Conservation (phyloP, 2,113 vertebrate genomes). For the Brachyistius frenatus region DNA sequence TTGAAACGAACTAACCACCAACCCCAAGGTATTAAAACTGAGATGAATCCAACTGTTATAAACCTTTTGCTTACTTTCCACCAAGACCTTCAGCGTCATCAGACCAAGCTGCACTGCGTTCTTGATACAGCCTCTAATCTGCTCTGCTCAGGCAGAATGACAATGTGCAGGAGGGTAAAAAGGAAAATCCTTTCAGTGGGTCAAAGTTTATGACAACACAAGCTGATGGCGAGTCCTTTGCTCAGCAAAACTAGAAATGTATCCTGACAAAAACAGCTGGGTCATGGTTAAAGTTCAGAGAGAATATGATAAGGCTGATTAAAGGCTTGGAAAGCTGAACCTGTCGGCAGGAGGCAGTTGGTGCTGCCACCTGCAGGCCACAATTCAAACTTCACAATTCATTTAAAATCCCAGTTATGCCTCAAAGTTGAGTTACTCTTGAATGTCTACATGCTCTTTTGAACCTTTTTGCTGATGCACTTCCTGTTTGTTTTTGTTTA, state of each 20-base stretch:
- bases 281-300: conserved; percentile 6
- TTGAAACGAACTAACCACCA: not conserved
- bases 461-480: too few relatives aligned
- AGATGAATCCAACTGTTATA: too few relatives aligned
- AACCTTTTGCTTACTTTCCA: not conserved
- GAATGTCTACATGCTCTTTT: too few relatives aligned
- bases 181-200: not conserved
- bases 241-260: not conserved
- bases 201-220: conserved; percentile 34
- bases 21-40: not conserved
- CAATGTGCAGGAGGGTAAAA: not conserved
- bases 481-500: too few relatives aligned
- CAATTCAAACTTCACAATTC: not conserved
- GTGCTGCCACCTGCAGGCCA: conserved; percentile 43
- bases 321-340: not conserved
- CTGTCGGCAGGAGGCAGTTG: not conserved
- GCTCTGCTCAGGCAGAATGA: not conserved
- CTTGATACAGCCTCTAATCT: conserved; percentile 15
- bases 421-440: too few relatives aligned
- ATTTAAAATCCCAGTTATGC: too few relatives aligned
- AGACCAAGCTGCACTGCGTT: not conserved
- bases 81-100: not conserved
- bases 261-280: not conserved
- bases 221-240: not conserved
- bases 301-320: not conserved